These are phyloP conservation scores for Agriopis leucophaearia DNA, from an alignment of 2,888 invertebrate species.

Conservation along the genomic window DNA sequence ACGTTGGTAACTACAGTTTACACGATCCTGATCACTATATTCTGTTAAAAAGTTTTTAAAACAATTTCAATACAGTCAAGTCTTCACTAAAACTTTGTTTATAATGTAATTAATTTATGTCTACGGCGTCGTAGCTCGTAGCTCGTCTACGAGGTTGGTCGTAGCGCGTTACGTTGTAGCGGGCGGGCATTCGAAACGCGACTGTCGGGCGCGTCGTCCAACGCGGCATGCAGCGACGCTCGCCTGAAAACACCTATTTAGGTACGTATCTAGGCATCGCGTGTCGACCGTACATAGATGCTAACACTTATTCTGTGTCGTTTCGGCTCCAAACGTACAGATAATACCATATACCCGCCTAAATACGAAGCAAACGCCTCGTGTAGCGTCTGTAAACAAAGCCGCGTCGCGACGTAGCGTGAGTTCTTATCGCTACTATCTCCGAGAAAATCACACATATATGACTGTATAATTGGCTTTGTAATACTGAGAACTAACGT, in stretches of 20 bases:
- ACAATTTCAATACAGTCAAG: constrained; percentile 7
- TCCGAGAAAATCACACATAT: constrained; percentile 55
- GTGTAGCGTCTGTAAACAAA: constrained; percentile 64
- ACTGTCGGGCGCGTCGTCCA: constrained; percentile 58
- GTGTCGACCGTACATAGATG: constrained; percentile 36
- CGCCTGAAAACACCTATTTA: constrained; percentile 48
- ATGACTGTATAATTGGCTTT: constrained; percentile 54
- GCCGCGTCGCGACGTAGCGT: constrained; percentile 54
- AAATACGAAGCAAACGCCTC: constrained; percentile 36
- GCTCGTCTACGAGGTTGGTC: constrained; percentile 42
- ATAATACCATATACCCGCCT: constrained; percentile 14
- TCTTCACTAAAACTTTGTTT: constrained; percentile 33
- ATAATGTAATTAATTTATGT: constrained; percentile 25
- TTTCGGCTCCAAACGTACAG: constrained; percentile 13
- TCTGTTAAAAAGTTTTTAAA: constrained; percentile 16
- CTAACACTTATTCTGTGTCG: constrained; percentile 17
- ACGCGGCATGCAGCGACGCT: constrained; percentile 47
- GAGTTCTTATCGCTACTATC: constrained; percentile 62
- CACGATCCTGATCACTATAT: constrained; percentile 35
- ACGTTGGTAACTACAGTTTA: constrained; percentile 36
- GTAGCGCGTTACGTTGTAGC: constrained; percentile 56
- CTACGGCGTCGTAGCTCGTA: constrained; percentile 66
- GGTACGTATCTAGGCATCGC: constrained; percentile 37
- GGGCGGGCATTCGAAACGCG: constrained; percentile 61
- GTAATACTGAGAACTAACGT: constrained; percentile 8